Base-by-base conservation (phyloP, 2,797 vertebrate genomes). In the Austrolebias charrua region DNA sequence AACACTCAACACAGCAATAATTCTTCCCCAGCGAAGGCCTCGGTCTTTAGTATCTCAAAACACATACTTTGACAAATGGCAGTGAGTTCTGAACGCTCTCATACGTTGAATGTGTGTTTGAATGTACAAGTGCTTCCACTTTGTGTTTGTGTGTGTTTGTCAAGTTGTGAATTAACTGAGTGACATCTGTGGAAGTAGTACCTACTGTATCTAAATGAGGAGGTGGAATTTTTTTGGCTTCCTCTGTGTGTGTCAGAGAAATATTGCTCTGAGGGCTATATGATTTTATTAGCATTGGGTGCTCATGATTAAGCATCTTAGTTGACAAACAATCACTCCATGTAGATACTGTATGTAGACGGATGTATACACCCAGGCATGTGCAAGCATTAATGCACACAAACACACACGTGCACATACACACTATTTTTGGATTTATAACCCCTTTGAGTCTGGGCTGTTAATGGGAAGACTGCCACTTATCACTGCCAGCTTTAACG, bases 401-500 rank as follows among this genome's bases (percentile, higher is more conserved):
- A 58, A 9, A 51, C 46, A 28, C 18, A 44, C 60, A 44, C 15
- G 33, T 10, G 15, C 19, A 47, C 59, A 42, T 43, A 55, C 16
- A 49, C 10, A 44, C 31, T 63, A 33, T 28, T 31, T 46, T 44
- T 70, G 75, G 78, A 92, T 92, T 91, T 91, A 91, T 88, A 67
- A 61, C 65, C 82, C 76, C 79, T 78, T 75, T 80, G 80, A 86
- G 83, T 84, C 81, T 65, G 52, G 79, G 73, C 84, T 87, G 82
- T 88, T 85, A 89, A 90, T 90, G 83, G 85, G 90, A 81, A 89
- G 84, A 78, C 89, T 54, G 69, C 79, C 85, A 89, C 89, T 91
- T 92, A 89, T 91, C 88, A 87, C 87, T 71, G 81, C 85, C 83
- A 84, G 76, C 86, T 85, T 83, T 89, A 91, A 89, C 86, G 78